phyloP scores from a whole-genome alignment of 2,888 invertebrate species.

The Ochlodes sylvanus region DNA sequence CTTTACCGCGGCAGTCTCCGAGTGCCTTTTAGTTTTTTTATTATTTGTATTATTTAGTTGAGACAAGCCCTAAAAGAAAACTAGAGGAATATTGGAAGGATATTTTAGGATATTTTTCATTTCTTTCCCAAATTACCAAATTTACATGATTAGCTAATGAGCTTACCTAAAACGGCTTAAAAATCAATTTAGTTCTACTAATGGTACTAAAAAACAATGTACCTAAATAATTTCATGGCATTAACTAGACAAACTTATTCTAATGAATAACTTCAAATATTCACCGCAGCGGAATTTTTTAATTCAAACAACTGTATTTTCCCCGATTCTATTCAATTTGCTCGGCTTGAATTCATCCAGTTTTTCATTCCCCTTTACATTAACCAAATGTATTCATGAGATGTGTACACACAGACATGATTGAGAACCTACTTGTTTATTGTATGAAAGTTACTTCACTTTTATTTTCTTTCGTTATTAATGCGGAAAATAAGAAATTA shows the following conservation, averaged over 20 bases:
- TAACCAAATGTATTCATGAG: conserved; percentile 68
- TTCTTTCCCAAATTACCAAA: too few relatives aligned
- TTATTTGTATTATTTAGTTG: too few relatives aligned
- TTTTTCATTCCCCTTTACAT: conserved; percentile 53
- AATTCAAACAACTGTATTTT: conserved; percentile 49
- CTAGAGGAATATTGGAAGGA: too few relatives aligned
- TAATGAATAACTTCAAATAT: conserved; percentile 26
- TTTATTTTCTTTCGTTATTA: conserved; percentile 8
- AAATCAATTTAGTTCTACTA: too few relatives aligned
- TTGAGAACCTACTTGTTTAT: conserved; percentile 28
- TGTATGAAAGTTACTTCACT: conserved; percentile 5
- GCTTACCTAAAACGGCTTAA: too few relatives aligned
- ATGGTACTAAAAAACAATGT: too few relatives aligned
- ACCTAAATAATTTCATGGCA: not conserved
- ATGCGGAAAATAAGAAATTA: not conserved
- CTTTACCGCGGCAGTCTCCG: too few relatives aligned
- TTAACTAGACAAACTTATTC: not conserved
- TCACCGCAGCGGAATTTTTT: conserved; percentile 14
- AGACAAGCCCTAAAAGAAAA: too few relatives aligned
- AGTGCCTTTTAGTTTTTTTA: too few relatives aligned
- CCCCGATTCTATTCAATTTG: conserved; percentile 60
- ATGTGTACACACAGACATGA: conserved; percentile 44
- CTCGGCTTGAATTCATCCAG: conserved; percentile 56
- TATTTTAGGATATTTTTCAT: too few relatives aligned
- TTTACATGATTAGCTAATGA: too few relatives aligned